Percentiles rank a stretch among this genome's conserved stretches.
These are phyloP conservation scores for Nycticorax nycticorax DNA, from an alignment of 2,113 vertebrate species.

Conservation along the genomic window DNA sequence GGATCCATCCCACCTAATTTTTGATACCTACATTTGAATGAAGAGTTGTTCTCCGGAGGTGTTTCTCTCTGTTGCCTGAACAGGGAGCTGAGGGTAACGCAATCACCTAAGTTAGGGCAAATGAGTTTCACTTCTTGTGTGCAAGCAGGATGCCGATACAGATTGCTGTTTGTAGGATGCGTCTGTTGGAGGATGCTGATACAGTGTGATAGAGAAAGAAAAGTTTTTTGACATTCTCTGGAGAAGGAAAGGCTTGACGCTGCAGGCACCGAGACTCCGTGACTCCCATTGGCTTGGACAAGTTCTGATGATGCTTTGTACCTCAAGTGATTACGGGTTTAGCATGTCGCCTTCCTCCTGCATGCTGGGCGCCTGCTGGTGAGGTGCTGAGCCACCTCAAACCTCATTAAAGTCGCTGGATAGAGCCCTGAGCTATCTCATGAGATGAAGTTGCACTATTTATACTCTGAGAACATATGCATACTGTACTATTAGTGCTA, in stretches of 20 bases:
- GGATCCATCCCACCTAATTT: background rate
- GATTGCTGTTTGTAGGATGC: background rate
- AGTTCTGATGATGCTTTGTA: background rate
- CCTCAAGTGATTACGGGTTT: background rate
- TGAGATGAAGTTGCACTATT: constrained; percentile 67
- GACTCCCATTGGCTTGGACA: background rate
- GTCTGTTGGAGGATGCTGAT: background rate
- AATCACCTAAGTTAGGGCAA: background rate
- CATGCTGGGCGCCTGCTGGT: background rate
- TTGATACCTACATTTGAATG: background rate
- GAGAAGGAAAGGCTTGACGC: background rate
- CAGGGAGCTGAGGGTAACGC: background rate
- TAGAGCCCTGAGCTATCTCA: constrained; percentile 28
- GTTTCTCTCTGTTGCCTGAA: background rate
- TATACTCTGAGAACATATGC: constrained; percentile 75
- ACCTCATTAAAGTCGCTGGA: background rate
- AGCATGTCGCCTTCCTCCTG: background rate
- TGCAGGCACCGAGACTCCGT: background rate
- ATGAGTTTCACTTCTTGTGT: background rate
- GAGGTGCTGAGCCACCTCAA: background rate
- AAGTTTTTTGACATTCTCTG: background rate
- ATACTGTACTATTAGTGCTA: constrained; percentile 79
- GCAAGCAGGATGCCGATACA: background rate
- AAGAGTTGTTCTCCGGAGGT: background rate
- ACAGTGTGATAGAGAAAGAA: background rate